Percentiles rank a stretch among this genome's conserved stretches.
These are phyloP conservation scores for Drosophila cognata DNA, from an alignment of 2,888 invertebrate genomes.

Conservation along the genomic window DNA sequence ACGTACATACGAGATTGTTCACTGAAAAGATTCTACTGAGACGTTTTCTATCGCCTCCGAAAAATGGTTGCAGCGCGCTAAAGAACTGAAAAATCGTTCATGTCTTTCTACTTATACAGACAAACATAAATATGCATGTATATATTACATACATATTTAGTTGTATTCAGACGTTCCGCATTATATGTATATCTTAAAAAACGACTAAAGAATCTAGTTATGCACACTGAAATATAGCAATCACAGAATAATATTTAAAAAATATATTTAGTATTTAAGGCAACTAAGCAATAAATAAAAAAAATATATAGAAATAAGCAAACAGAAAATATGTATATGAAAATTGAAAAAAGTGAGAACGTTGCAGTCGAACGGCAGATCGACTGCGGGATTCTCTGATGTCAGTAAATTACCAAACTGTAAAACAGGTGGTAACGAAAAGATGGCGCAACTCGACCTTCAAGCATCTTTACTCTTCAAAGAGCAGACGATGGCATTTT, in stretches of 20 bases:
- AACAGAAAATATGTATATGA: neutral
- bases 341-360: neutral
- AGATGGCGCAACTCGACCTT: neutral
- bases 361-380: neutral
- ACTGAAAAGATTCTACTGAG: conserved; percentile 49
- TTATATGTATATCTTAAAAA: conserved; percentile 6
- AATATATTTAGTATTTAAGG: neutral
- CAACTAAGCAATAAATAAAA: neutral
- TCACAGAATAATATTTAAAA: neutral
- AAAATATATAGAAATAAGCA: neutral
- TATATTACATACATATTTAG: conserved; percentile 2
- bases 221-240: neutral
- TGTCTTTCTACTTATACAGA: neutral
- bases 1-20: conserved; percentile 47
- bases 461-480: neutral
- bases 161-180: neutral
- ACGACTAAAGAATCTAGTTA: neutral
- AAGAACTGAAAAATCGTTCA: neutral
- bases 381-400: neutral
- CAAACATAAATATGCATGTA: neutral
- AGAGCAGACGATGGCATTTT: neutral
- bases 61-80: conserved; percentile 17
- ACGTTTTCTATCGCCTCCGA: conserved; percentile 27
- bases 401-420: neutral
- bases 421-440: neutral